A percentile compares a stretch with the other conserved stretches of the same genome.
phyloP scores from a whole-genome alignment of 92 coral and sea anemone species.

The Diadumene lineata region DNA sequence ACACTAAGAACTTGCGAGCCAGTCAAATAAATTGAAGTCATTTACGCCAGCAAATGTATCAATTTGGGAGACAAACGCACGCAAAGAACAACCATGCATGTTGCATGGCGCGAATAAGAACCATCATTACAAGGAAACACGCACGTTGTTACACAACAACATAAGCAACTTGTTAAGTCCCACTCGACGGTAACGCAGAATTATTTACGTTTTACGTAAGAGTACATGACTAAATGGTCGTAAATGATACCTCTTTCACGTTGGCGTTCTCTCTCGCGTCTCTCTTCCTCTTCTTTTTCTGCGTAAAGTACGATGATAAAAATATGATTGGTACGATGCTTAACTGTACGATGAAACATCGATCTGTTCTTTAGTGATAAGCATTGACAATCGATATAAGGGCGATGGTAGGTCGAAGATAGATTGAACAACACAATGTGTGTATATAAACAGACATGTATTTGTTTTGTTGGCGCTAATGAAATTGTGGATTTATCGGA shows the following conservation, averaged over 20 bases:
- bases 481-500: neutral
- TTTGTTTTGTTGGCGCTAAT: too few species aligned
- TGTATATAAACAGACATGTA: too few species aligned
- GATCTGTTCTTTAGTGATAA: neutral
- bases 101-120: neutral
- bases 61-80: too few species aligned
- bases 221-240: conserved; percentile 1
- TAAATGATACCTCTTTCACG: conserved; percentile 20
- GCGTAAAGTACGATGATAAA: neutral
- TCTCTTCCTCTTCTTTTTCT: conserved; percentile 10
- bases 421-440: too few species aligned
- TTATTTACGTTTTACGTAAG: neutral
- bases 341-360: neutral
- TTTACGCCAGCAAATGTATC: too few species aligned
- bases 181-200: neutral
- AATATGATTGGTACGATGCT: neutral
- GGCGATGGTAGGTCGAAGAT: too few species aligned
- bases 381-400: too few species aligned
- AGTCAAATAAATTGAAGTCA: too few species aligned
- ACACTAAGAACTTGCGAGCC: too few species aligned
- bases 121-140: neutral
- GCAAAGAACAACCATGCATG: too few species aligned
- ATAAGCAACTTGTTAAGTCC: too few species aligned
- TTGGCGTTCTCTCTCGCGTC: conserved; percentile 20
- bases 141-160: neutral